Evolutionary conservation across 2,797 vertebrate genomes (phyloP).

Genomic region (Basileuterus tristriatus): DNA sequence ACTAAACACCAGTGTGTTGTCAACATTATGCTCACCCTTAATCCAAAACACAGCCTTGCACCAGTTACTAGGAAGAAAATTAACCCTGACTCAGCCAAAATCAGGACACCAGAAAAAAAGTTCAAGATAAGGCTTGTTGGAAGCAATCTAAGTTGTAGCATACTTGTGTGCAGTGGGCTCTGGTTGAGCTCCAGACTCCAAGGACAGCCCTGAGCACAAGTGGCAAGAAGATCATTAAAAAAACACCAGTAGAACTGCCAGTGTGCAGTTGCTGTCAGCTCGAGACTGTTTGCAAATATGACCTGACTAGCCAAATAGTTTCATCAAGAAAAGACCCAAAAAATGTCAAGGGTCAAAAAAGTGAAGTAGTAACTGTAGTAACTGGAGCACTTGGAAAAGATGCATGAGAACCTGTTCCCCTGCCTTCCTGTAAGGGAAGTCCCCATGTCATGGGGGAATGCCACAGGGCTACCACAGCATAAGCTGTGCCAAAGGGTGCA

Average conservation of each 20-base stretch:
- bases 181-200: not conserved
- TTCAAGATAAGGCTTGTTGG: not conserved
- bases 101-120: not conserved
- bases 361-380: not conserved
- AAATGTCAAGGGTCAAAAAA: not conserved
- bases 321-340: not conserved
- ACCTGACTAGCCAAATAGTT: not conserved
- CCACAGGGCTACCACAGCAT: not conserved
- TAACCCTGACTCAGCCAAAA: not conserved
- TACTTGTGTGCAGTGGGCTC: not conserved
- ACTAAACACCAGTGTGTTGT: not conserved
- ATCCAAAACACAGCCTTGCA: not conserved
- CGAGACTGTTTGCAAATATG: not conserved
- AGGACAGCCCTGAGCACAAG: not conserved
- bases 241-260: not conserved
- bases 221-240: not conserved
- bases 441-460: rapidly evolving
- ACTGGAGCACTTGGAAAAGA: not conserved
- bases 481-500: not conserved
- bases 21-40: not conserved
- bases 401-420: not conserved
- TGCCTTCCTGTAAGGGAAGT: not conserved
- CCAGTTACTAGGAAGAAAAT: not conserved
- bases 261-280: not conserved
- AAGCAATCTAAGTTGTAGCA: not conserved